These are phyloP conservation scores for Thera britannica DNA, from an alignment of 2,888 invertebrate genomes.

Conservation along the genomic window DNA sequence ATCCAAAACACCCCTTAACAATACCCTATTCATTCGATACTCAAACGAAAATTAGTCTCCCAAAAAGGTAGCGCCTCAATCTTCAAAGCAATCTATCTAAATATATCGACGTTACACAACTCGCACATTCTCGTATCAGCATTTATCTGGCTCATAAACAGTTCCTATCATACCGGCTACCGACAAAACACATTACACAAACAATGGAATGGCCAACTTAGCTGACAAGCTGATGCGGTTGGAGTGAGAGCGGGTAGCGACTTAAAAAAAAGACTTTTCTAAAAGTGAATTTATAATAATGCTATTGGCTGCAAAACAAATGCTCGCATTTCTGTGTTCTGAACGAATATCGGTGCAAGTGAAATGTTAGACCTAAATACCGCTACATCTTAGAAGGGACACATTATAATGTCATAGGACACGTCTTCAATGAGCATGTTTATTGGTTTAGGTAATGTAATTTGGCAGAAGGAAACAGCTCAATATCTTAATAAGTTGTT, in stretches of 20 bases:
- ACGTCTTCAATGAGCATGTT: too few relatives aligned
- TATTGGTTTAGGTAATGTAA: too few relatives aligned
- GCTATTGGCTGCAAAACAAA: too few relatives aligned
- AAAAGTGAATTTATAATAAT: too few relatives aligned
- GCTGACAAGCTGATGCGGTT: constrained; percentile 55
- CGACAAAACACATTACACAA: constrained; percentile 80
- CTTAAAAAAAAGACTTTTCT: not conserved
- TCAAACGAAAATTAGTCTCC: constrained; percentile 19
- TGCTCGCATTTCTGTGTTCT: too few relatives aligned
- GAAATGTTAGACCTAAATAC: too few relatives aligned
- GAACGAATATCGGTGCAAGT: too few relatives aligned
- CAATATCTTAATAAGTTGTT: too few relatives aligned
- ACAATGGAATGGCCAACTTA: constrained; percentile 78
- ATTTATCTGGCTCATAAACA: constrained; percentile 73
- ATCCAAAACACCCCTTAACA: not conserved
- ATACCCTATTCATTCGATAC: constrained; percentile 3
- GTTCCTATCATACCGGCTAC: constrained; percentile 70
- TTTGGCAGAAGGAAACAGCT: too few relatives aligned
- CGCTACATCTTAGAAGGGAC: too few relatives aligned
- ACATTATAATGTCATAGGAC: too few relatives aligned
- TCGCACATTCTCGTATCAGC: constrained; percentile 45
- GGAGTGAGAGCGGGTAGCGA: constrained; percentile 45
- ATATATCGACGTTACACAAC: constrained; percentile 39
- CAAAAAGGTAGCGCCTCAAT: constrained; percentile 39
- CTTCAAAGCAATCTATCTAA: constrained; percentile 38